Evolutionary conservation across 1,140 invertebrate genomes (phyloP), one percentile per base, ranked within the genome.

Genomic region (Notospermus geniculatus): DNA sequence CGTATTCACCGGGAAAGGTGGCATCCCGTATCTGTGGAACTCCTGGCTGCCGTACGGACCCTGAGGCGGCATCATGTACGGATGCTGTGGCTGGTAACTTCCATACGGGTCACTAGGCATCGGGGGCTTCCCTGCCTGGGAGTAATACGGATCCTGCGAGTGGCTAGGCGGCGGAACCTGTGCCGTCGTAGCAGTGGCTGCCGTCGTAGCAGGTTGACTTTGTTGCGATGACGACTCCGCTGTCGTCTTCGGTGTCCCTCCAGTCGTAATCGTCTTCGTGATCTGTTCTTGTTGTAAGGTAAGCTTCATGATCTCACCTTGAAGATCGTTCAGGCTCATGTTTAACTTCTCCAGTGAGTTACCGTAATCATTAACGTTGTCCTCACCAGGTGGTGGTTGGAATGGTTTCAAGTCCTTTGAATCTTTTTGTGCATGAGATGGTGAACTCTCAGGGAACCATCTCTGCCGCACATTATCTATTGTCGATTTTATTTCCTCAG

Each of bases 311-410:
- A 97, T 93, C 80, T 97, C 93, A 63, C 88, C 88, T 82, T 96
- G 92, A 73, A 97, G 90, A 82, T 95, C 93, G 70, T 90, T 89
- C 70, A 96, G 86, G 84, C 90, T 95, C 81, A 85, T 89, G 84
- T 95, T 94, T 88, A 96, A 91, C 88, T 90, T 89, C 72, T 91
- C 87, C 72, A 91, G 87, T 1, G 71, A 39, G 23, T 39, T 68
- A 59, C 19, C 63, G 58, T 67, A 65, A n/a, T 67, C 46, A 28
- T 36, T 27, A n/a, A n/a, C 46, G n/a, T 50, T 50, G 5, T 23
- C 25, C n/a, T 27, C 46, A 36, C 15, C 15, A 4, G 32, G n/a
- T n/a, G n/a, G 32, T 36, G 32, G 32, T 36, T 36, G 32, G 32
- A 36, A 36, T 36, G 32, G 32, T 36, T 36, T 36, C 4, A 15